Evolutionary conservation across 1,140 invertebrate species (phyloP).

Genomic region (Cyrtorhinus lividipennis): DNA sequence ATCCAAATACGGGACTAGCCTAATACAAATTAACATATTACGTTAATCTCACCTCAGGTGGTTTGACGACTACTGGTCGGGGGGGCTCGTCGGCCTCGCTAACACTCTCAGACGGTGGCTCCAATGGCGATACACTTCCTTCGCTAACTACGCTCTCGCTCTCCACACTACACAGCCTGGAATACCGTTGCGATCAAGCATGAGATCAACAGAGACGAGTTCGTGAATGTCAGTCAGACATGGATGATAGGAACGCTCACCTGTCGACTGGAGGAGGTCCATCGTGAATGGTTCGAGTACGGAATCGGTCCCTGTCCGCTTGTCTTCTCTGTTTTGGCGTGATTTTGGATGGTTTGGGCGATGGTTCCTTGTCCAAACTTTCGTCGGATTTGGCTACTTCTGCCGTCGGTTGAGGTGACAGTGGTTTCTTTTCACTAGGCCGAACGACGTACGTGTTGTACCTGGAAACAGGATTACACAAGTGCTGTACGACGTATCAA

Average conservation of each 20-base stretch:
- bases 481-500: too few species aligned
- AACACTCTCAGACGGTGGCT: slow-evolving; percentile 6
- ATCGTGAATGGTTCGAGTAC: slow-evolving; percentile 39
- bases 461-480: slow-evolving; percentile 18
- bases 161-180: slow-evolving; percentile 19
- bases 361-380: slow-evolving; percentile 15
- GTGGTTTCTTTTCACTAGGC: slow-evolving; percentile 16
- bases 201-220: too few species aligned
- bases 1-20: too few species aligned
- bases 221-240: too few species aligned
- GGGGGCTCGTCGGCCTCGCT: slow-evolving; percentile 17
- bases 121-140: background rate
- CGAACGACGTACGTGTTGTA: slow-evolving; percentile 27
- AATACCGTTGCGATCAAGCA: background rate
- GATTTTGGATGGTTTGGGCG: slow-evolving; percentile 28
- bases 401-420: background rate
- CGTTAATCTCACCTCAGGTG: slow-evolving; percentile 20
- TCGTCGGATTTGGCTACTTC: slow-evolving; percentile 20
- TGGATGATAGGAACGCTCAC: background rate
- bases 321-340: slow-evolving; percentile 52
- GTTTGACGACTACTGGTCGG: slow-evolving; percentile 17
- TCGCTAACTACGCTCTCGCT: slow-evolving; percentile 10
- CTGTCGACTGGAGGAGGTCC: slow-evolving; percentile 11
- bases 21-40: too few species aligned
- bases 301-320: slow-evolving; percentile 41